Conservation (phyloP, 2,797 vertebrate species). For the Karalla daura region DNA sequence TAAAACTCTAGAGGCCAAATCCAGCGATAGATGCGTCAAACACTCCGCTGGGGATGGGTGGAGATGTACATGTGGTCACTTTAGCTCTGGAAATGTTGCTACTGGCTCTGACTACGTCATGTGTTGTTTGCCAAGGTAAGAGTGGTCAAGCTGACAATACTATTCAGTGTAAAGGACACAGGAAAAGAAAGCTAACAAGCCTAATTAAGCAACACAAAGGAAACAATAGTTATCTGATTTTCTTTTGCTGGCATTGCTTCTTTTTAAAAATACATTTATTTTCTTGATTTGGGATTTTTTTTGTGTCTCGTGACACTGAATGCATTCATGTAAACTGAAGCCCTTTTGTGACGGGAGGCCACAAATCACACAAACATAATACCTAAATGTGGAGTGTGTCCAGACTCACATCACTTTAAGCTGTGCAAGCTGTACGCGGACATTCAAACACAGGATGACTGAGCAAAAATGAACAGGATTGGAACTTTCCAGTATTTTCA, state of each 20-base stretch:
- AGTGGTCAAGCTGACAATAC: slow-evolving; percentile 14
- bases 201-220: slow-evolving; percentile 46
- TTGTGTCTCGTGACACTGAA: slow-evolving; percentile 58
- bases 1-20: slow-evolving; percentile 41
- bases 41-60: slow-evolving; percentile 15
- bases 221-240: slow-evolving; percentile 33
- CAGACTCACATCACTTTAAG: slow-evolving; percentile 45
- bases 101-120: slow-evolving; percentile 12
- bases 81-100: slow-evolving; percentile 33
- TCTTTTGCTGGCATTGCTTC: slow-evolving; percentile 55
- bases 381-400: slow-evolving; percentile 44
- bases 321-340: slow-evolving; percentile 75
- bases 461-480: slow-evolving; percentile 49
- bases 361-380: slow-evolving; percentile 61
- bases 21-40: slow-evolving; percentile 12
- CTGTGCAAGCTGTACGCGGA: slow-evolving; percentile 58
- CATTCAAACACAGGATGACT: slow-evolving; percentile 51
- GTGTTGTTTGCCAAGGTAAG: slow-evolving; percentile 39
- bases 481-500: slow-evolving; percentile 30
- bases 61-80: slow-evolving; percentile 10
- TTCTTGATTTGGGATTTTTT: slow-evolving; percentile 52
- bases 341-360: slow-evolving; percentile 75
- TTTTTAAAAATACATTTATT: slow-evolving; percentile 52
- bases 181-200: slow-evolving; percentile 39
- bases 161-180: slow-evolving; percentile 20